Evolutionary conservation across 2,888 invertebrate genomes (phyloP).

Genomic region (Agonopterix heracliana): DNA sequence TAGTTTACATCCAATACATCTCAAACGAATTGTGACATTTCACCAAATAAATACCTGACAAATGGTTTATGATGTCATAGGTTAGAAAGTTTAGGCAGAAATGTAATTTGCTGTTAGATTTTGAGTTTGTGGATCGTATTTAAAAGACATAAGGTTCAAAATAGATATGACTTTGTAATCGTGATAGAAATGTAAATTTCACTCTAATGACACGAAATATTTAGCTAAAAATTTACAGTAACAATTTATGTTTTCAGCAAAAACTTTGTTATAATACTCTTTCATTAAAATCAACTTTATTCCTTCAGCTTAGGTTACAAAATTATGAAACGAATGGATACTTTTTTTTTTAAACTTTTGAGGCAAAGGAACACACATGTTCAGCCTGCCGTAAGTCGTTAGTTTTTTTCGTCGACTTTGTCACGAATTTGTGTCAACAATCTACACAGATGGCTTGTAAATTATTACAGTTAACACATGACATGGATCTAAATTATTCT

Average conservation of each 20-base stretch:
- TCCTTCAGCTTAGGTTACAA: constrained; percentile 1
- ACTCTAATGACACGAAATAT: constrained; percentile 55
- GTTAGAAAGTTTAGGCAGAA: constrained; percentile 25
- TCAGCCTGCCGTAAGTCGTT: constrained; percentile 52
- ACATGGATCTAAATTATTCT: too few relatives aligned
- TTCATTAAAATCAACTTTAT: constrained; percentile 3
- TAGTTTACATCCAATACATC: constrained; percentile 35
- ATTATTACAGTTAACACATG: constrained; percentile 6
- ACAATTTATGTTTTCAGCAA: constrained; percentile 12
- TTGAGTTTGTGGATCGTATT: constrained; percentile 14
- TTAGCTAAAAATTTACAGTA: constrained; percentile 40
- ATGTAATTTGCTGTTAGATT: constrained; percentile 8
- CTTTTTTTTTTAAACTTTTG: constrained; percentile 32
- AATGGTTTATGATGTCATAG: constrained; percentile 46
- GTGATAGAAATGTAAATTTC: constrained; percentile 16
- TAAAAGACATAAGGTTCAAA: constrained; percentile 18
- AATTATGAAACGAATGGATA: constrained; percentile 6
- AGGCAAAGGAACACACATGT: constrained; percentile 57
- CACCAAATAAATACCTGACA: constrained; percentile 49
- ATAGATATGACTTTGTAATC: neutral
- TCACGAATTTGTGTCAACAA: constrained; percentile 59
- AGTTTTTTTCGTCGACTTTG: constrained; percentile 45
- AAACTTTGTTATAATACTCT: constrained; percentile 9
- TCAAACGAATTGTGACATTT: constrained; percentile 47
- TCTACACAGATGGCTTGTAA: constrained; percentile 54